A percentile compares a stretch with the other conserved stretches of the same genome.
phyloP scores from a whole-genome alignment of 2,113 vertebrate genomes.

The Gila orcuttii region DNA sequence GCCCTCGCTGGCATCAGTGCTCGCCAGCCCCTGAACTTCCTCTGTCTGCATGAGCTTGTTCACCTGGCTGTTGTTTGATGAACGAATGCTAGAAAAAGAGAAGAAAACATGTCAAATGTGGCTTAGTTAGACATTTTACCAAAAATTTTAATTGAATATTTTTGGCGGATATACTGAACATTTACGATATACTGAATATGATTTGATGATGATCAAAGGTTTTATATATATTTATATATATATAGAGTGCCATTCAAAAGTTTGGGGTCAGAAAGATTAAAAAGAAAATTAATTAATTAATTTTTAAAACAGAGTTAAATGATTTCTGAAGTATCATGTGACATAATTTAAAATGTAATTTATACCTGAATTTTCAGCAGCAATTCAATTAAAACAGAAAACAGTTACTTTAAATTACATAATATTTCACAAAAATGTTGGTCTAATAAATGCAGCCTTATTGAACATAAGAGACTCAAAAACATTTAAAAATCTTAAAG shows the following conservation, averaged over 20 bases:
- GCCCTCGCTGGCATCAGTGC: neutral
- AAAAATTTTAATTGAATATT: neutral
- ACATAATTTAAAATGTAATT: too few relatives aligned
- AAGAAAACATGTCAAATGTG: neutral
- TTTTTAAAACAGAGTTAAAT: too few relatives aligned
- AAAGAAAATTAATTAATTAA: neutral
- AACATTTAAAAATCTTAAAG: neutral
- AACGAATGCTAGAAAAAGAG: constrained; percentile 79
- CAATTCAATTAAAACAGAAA: neutral
- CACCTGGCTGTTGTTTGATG: constrained; percentile 89
- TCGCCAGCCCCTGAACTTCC: constrained; percentile 61
- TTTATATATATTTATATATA: too few relatives aligned
- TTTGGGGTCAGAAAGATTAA: neutral
- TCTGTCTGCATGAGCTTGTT: constrained; percentile 95
- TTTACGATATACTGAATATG: neutral
- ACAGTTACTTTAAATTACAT: neutral
- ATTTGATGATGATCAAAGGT: neutral
- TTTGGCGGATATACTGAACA: neutral
- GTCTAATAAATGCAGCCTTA: too few relatives aligned
- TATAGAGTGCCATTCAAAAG: neutral
- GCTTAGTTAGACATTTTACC: too few relatives aligned
- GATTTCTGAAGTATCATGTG: neutral
- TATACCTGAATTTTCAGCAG: too few relatives aligned
- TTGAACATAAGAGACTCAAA: too few relatives aligned
- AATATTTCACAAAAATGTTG: too few relatives aligned